A percentile compares a stretch with the other conserved stretches of the same genome.
These are phyloP conservation scores for Macrosiphum euphorbiae DNA, from an alignment of 2,888 invertebrate genomes.

Conservation along the genomic window DNA sequence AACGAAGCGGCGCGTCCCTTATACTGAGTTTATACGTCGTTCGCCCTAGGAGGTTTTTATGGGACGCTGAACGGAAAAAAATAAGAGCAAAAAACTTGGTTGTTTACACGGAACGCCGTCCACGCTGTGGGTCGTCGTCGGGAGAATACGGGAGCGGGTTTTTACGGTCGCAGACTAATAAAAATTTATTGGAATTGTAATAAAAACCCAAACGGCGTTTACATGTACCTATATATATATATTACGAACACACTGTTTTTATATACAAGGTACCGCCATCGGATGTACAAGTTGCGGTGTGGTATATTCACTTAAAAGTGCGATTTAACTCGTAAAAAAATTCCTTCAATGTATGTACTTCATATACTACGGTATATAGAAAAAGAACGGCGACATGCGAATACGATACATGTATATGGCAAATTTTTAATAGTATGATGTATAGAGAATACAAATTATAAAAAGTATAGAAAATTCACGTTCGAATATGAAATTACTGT, in stretches of 20 bases:
- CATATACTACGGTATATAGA: background rate
- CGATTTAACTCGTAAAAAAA: slow-evolving; percentile 46
- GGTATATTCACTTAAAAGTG: slow-evolving; percentile 44
- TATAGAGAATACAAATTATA: background rate
- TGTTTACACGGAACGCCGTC: slow-evolving; percentile 51
- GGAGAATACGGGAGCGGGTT: slow-evolving; percentile 48
- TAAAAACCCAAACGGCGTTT: slow-evolving; percentile 60
- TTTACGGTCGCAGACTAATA: slow-evolving; percentile 55
- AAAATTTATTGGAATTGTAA: slow-evolving; percentile 58
- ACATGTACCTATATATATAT: background rate
- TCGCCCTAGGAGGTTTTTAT: slow-evolving; percentile 35
- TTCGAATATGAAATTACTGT: background rate
- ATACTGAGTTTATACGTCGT: slow-evolving; percentile 41
- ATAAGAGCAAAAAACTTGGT: slow-evolving; percentile 42
- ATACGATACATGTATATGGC: background rate
- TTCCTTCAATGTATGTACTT: background rate
- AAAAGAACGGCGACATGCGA: background rate
- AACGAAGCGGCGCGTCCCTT: slow-evolving; percentile 58
- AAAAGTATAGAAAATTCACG: background rate
- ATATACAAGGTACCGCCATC: background rate
- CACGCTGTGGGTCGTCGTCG: background rate
- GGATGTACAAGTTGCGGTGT: background rate
- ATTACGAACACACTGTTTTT: background rate
- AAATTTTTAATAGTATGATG: background rate
- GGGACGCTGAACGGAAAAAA: slow-evolving; percentile 21